Base-by-base conservation (phyloP, 2,113 vertebrate genomes). In the Sorex fumeus region DNA sequence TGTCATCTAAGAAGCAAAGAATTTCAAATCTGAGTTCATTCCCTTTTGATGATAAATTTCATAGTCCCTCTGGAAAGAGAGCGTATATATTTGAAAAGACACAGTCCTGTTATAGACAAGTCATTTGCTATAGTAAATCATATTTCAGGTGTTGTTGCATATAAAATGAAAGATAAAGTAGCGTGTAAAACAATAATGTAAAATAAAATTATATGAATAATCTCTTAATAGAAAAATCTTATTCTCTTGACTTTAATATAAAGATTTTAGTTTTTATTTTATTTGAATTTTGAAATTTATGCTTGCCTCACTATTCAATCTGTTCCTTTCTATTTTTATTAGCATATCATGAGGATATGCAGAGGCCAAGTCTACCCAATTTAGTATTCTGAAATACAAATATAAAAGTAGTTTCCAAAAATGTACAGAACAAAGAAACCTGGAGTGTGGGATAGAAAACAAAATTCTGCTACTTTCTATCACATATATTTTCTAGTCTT, bases 211-310 rank as follows among this genome's bases (percentile, higher is more conserved):
- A 71, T 71, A 76, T 30, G 53, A 8, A 62, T 45, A 71, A 53
- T 64, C 30, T 28, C 45, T 91, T 45, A 92, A 67, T 19, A 25
- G 47, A 70, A 79, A 87, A 87, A 62, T 86, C 53, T 88, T n/a
- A 78, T 92, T 85, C 34, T 88, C 25, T 43, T 82, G 70, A 66
- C 36, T 85, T 40, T 62, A 62, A 76, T 32, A 76, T 62, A 62
- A 91, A 83, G 16, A 9, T 43, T 92, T 50, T 70, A 71, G 32
- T 60, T 80, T 93, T 84, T 71, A 43, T 74, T 93, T 81, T 84
- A 53, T 78, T 88, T 95, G 92, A 74, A 53, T 93, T 95, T 92
- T 94, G 45, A 91, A 93, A 90, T 79, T 15, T 90, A 85, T 93
- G 50, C 32, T 19, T 79, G 57, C 36, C 45, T 95, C 81, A 79